Conservation (phyloP, 2,888 invertebrate species). For the Leptinotarsa haldemani region DNA sequence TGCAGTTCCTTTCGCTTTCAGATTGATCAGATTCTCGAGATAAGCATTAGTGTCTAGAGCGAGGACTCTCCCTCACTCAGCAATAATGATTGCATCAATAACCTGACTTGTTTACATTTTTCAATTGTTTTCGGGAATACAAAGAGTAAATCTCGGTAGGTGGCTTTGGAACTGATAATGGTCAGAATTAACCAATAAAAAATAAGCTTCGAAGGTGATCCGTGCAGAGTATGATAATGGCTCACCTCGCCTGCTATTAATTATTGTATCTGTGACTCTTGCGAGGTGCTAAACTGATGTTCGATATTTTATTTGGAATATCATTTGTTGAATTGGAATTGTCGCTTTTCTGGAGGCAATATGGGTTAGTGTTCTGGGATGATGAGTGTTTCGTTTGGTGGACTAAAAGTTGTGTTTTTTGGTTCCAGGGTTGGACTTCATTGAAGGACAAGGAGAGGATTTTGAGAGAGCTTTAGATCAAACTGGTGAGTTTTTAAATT, state of each 20-base stretch:
- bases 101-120: conserved; percentile 24
- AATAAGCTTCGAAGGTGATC: conserved; percentile 40
- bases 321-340: conserved; percentile 23
- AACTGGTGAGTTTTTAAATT: conserved; percentile 69
- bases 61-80: conserved; percentile 2
- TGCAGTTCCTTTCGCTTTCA: conserved; percentile 8
- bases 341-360: conserved; percentile 26
- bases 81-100: conserved; percentile 27
- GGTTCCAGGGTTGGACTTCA: conserved; percentile 77
- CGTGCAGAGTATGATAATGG: conserved; percentile 38
- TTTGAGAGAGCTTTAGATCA: conserved; percentile 79
- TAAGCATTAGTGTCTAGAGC: conserved; percentile 15
- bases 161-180: conserved; percentile 29
- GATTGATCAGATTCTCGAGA: conserved; percentile 10
- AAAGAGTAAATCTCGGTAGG: conserved; percentile 24
- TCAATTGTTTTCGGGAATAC: conserved; percentile 15
- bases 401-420: conserved; percentile 24
- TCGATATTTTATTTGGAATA: conserved; percentile 25
- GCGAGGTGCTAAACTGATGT: conserved; percentile 29
- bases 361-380: conserved; percentile 53
- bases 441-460: conserved; percentile 78
- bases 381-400: not conserved
- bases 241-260: conserved; percentile 26
- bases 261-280: conserved; percentile 37
- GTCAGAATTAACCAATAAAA: conserved; percentile 39